Evolutionary conservation across 1,140 invertebrate genomes (phyloP).

Genomic region (Sinonovacula constricta): DNA sequence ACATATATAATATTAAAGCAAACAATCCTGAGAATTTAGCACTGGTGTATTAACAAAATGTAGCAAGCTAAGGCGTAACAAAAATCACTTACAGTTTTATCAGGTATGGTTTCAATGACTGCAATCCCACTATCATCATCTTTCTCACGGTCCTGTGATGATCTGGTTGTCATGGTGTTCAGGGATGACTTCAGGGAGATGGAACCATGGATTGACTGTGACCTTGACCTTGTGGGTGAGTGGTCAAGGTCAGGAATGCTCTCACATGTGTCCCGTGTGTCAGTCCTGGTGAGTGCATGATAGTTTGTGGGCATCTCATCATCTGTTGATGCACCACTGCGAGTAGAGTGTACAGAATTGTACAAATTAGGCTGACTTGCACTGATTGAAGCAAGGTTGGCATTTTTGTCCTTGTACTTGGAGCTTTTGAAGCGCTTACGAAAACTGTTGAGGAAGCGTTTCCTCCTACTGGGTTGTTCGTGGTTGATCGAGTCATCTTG

Average conservation of each 20-base stretch:
- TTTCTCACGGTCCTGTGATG: slow-evolving; percentile 5
- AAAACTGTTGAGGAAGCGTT: slow-evolving; percentile 40
- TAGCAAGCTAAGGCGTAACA: too few relatives aligned
- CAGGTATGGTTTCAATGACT: slow-evolving; percentile 41
- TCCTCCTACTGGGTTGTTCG: slow-evolving; percentile 12
- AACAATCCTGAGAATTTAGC: too few relatives aligned
- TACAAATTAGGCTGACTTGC: slow-evolving; percentile 46
- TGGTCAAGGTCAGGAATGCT: slow-evolving; percentile 37
- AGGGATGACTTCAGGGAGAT: not conserved
- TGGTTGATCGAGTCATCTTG: too few relatives aligned
- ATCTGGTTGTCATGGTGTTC: too few relatives aligned
- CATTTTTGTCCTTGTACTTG: slow-evolving; percentile 50
- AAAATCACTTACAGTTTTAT: too few relatives aligned
- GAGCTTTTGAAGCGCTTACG: slow-evolving; percentile 23
- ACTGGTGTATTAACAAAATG: too few relatives aligned
- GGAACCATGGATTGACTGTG: slow-evolving; percentile 11
- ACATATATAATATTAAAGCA: too few relatives aligned
- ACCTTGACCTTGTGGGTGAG: slow-evolving; percentile 17
- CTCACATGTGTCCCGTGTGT: slow-evolving; percentile 9
- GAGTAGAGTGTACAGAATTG: slow-evolving; percentile 6
- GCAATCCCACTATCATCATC: slow-evolving; percentile 39
- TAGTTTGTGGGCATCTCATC: slow-evolving; percentile 9
- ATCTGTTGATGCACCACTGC: slow-evolving; percentile 25
- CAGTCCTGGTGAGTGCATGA: not conserved
- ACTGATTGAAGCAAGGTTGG: slow-evolving; percentile 40